Conservation (phyloP, 2,113 vertebrate species). For the Peucedramus taeniatus region DNA sequence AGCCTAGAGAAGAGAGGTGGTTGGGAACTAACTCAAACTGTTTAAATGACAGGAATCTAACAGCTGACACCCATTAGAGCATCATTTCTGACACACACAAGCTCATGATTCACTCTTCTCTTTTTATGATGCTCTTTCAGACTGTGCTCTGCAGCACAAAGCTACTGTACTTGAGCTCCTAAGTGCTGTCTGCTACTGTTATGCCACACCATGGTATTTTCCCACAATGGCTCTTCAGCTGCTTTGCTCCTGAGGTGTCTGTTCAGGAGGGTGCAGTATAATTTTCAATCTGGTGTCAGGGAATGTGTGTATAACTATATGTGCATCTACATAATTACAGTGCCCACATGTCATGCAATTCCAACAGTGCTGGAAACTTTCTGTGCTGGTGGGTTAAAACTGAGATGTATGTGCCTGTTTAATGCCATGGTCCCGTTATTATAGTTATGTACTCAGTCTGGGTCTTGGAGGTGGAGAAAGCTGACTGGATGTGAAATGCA, state of each 20-base stretch:
- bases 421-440: accelerated
- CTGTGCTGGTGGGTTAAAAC: not conserved
- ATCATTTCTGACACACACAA: not conserved
- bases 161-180: not conserved
- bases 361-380: not conserved
- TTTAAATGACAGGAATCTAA: slow-evolving; percentile 6
- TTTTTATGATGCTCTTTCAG: not conserved
- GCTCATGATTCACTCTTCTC: not conserved
- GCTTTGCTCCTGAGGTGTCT: not conserved
- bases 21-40: not conserved
- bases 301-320: not conserved
- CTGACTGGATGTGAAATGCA: not conserved
- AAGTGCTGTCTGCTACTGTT: not conserved
- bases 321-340: not conserved
- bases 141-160: not conserved
- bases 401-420: not conserved
- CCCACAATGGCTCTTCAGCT: not conserved
- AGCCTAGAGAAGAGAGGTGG: not conserved
- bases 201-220: not conserved
- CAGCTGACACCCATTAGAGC: not conserved
- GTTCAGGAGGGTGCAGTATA: not conserved
- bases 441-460: not conserved
- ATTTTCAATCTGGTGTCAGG: not conserved
- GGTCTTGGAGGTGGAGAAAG: not conserved
- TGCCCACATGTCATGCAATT: not conserved